Evolutionary conservation across 2,797 vertebrate genomes (phyloP).

Genomic region (Xerus rutilus): DNA sequence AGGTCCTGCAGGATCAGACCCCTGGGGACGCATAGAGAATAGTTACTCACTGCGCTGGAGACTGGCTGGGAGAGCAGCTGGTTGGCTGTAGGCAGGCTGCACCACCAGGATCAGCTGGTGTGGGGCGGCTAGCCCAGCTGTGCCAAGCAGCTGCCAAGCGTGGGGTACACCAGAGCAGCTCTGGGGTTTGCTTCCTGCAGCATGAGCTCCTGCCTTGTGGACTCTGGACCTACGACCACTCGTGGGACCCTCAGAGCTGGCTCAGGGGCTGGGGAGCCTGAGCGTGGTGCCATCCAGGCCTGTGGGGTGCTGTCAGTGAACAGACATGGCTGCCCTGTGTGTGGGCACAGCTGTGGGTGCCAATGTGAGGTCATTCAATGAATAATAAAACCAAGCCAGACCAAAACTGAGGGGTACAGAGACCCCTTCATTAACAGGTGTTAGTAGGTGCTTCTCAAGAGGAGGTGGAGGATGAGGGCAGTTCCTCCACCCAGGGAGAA

Average conservation of each 20-base stretch:
- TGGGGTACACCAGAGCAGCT: too few species aligned
- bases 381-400: neutral
- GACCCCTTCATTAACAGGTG: neutral
- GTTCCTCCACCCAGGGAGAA: neutral
- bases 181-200: neutral
- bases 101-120: rapidly evolving
- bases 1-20: conserved; percentile 98
- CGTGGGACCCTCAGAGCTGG: neutral
- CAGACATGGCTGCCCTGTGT: too few species aligned
- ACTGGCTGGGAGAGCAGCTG: neutral
- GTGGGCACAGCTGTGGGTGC: too few species aligned
- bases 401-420: rapidly evolving
- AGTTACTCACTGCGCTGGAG: conserved; percentile 40
- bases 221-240: neutral
- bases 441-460: neutral
- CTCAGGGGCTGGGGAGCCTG: too few species aligned
- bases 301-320: too few species aligned
- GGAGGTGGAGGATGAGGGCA: rapidly evolving
- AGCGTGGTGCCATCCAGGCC: too few species aligned
- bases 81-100: rapidly evolving
- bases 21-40: conserved; percentile 85
- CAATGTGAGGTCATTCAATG: neutral
- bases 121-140: neutral
- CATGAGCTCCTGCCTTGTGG: rapidly evolving
- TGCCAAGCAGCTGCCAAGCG: neutral